These are phyloP conservation scores for Ormia ochracea DNA, from an alignment of 2,888 invertebrate species.

Conservation along the genomic window DNA sequence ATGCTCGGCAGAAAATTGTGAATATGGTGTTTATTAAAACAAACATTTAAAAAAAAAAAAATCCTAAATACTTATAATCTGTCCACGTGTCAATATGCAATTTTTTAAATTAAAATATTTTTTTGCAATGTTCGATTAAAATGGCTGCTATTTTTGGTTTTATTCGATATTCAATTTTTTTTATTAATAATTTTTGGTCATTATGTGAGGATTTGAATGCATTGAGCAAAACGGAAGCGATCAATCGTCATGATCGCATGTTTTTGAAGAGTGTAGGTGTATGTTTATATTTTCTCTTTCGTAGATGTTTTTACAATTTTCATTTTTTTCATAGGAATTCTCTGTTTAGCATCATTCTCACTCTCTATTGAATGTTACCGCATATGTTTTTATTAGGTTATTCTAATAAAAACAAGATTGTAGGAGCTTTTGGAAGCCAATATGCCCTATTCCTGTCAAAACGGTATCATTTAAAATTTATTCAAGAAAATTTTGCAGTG, in stretches of 20 bases:
- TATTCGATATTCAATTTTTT: constrained; percentile 6
- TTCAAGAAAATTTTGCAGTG: neutral
- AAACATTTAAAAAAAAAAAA: too few relatives aligned
- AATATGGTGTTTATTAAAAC: too few relatives aligned
- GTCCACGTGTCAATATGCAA: too few relatives aligned
- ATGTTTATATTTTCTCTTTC: constrained; percentile 21
- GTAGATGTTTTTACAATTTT: constrained; percentile 28
- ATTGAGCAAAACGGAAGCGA: constrained; percentile 58
- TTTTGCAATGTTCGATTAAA: too few relatives aligned
- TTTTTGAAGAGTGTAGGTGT: constrained; percentile 42
- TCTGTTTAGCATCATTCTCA: constrained; percentile 49
- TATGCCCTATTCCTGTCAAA: neutral
- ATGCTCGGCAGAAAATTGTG: too few relatives aligned
- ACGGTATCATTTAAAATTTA: too few relatives aligned
- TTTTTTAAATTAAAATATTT: too few relatives aligned
- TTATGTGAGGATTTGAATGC: constrained; percentile 40
- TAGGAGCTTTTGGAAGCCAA: neutral
- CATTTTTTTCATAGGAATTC: constrained; percentile 43
- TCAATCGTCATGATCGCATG: constrained; percentile 57
- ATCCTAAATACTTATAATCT: too few relatives aligned
- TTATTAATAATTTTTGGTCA: neutral
- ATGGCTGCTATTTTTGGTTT: constrained; percentile 44
- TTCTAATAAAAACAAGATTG: neutral
- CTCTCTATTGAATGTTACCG: constrained; percentile 15
- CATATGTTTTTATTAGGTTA: neutral